phyloP scores from a whole-genome alignment of 2,888 invertebrate species.

The Meganola albula region DNA sequence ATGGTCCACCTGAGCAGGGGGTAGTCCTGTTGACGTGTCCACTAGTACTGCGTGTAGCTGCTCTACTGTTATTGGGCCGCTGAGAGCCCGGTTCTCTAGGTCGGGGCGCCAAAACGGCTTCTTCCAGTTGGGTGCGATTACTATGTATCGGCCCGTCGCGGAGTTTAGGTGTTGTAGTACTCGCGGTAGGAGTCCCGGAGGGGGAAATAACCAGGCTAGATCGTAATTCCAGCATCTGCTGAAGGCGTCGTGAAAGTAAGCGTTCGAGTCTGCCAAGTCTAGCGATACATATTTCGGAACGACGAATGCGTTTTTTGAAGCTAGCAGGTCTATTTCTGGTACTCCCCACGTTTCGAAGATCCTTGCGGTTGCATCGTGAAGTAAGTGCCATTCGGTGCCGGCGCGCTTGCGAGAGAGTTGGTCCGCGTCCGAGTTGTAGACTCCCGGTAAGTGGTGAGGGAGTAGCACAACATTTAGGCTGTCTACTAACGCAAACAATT shows the following conservation, averaged over 20 bases:
- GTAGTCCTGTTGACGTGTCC: constrained; percentile 1
- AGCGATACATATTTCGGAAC: constrained; percentile 16
- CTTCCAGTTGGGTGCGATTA: constrained; percentile 1
- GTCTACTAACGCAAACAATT: not conserved
- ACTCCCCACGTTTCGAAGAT: too few species aligned
- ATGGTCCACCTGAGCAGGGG: not conserved
- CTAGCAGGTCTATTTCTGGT: constrained; percentile 27
- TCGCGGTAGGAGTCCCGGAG: constrained; percentile 19
- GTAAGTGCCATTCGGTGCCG: too few species aligned
- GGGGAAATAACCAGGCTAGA: constrained; percentile 27
- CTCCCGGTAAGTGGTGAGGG: not conserved
- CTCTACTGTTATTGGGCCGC: not conserved
- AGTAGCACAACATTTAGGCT: not conserved
- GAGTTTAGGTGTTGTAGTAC: not conserved
- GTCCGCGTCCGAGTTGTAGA: not conserved
- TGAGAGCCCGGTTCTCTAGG: constrained; percentile 8
- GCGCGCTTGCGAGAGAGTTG: too few species aligned
- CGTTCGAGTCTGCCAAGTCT: constrained; percentile 17
- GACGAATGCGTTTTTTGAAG: constrained; percentile 21
- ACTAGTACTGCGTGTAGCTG: not conserved
- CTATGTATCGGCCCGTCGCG: not conserved
- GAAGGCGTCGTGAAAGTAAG: constrained; percentile 22
- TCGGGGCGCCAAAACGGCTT: constrained; percentile 7
- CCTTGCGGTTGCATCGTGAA: too few species aligned
- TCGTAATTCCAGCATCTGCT: constrained; percentile 15